phyloP scores from a whole-genome alignment of 2,888 invertebrate genomes.

The Drosophila mimica region DNA sequence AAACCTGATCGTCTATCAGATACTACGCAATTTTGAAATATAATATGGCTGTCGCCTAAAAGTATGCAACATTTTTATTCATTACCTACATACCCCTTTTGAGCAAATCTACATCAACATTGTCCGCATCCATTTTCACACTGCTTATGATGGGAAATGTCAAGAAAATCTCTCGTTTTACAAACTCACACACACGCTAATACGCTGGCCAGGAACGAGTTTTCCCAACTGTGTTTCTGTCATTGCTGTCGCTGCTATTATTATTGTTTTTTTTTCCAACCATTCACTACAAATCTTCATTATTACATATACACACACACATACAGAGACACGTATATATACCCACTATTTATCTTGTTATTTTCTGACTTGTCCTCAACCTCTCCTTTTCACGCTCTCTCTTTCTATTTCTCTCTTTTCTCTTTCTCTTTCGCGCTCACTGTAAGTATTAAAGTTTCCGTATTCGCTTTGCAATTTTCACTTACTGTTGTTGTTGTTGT shows the following conservation, averaged over 20 bases:
- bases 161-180: constrained; percentile 8
- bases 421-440: constrained; percentile 6
- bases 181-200: constrained; percentile 14
- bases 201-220: constrained; percentile 33
- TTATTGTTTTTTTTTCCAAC: constrained; percentile 27
- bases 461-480: constrained; percentile 47
- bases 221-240: constrained; percentile 38
- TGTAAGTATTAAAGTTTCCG: constrained; percentile 40
- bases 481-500: constrained; percentile 30
- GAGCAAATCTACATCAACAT: neutral
- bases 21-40: neutral
- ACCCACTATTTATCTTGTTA: constrained; percentile 38
- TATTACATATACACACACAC: constrained; percentile 7
- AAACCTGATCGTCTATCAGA: constrained; percentile 1
- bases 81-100: neutral
- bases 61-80: neutral
- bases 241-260: constrained; percentile 30
- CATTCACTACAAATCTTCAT: constrained; percentile 40
- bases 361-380: constrained; percentile 44
- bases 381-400: constrained; percentile 16
- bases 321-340: constrained; percentile 10
- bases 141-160: constrained; percentile 2
- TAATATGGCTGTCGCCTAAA: neutral
- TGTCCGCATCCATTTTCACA: neutral
- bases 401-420: neutral